Base-by-base conservation (phyloP, 2,113 vertebrate genomes). In the Tyrannus savana region DNA sequence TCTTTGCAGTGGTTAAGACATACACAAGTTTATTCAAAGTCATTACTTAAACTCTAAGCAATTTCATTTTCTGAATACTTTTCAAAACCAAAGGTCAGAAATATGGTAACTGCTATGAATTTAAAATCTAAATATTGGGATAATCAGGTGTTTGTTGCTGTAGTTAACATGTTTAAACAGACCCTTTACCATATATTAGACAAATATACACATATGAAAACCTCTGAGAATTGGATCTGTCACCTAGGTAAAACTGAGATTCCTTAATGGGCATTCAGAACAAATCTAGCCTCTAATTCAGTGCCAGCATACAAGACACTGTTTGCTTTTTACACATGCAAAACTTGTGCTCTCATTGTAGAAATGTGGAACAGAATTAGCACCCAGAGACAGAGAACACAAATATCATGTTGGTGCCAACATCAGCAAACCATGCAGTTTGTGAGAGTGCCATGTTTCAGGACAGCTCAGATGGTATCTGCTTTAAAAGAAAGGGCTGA, bases 371-470 rank as follows among this genome's bases (percentile, higher is more conserved):
- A 41, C 31, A 75, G 58, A 72, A 62, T 58, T 66, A 58, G 63
- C 47, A 77, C 13, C 37, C 27, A 25, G 71, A 23, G 42, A 35
- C 31, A 0, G 0, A 59, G 35, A 82, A 52, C 64, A 78, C 27
- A 46, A 84, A 37, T 9, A 27, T 6, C 2, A 4, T 5, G 62
- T 35, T 0, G 0, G 41, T 50, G 76, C 4, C 7, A 66, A 80
- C 46, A 82, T 13, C 39, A 60, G 83, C 66, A 95, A 56, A 58
- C 49, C 68, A 14, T 0, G 30, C 53, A 80, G 63, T 42, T 39
- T 30, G 18, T 5, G 28, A 76, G 27, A 69, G 46, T 6, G 19
- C 28, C 0, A 0, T 2, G 1, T 11, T 46, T 7, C 79, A 22
- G 0, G 0, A 14, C 10, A 71, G 46, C 33, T 56, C 50, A 59